Conservation (phyloP, 1,140 invertebrate species). For the Drosophila orosa region DNA sequence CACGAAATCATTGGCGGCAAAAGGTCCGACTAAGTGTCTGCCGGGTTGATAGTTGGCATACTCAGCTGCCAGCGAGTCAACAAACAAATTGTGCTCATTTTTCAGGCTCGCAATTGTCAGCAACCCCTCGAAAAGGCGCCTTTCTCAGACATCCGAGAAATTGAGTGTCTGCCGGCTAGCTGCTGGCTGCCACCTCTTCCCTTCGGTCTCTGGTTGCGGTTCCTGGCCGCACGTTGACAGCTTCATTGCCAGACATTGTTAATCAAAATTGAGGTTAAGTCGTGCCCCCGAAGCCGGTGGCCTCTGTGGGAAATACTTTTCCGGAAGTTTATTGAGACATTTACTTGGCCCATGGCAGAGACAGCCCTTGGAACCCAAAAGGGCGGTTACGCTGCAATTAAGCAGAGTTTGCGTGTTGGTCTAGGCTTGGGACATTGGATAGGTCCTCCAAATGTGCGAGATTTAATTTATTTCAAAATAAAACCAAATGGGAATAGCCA, state of each 20-base stretch:
- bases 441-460: not conserved
- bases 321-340: slow-evolving; percentile 70
- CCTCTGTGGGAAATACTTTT: slow-evolving; percentile 42
- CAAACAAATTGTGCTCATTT: slow-evolving; percentile 77
- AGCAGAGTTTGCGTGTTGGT: slow-evolving; percentile 56
- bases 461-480: not conserved
- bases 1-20: slow-evolving; percentile 36
- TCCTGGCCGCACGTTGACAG: slow-evolving; percentile 69
- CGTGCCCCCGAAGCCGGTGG: slow-evolving; percentile 55
- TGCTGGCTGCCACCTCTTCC: not conserved
- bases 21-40: slow-evolving; percentile 24
- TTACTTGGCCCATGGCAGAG: slow-evolving; percentile 53
- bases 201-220: slow-evolving; percentile 9
- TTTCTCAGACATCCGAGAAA: slow-evolving; percentile 2
- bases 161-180: slow-evolving; percentile 4
- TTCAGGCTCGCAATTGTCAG: slow-evolving; percentile 56
- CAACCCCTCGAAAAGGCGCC: not conserved
- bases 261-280: slow-evolving; percentile 81
- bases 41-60: slow-evolving; percentile 20
- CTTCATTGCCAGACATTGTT: slow-evolving; percentile 79
- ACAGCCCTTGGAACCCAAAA: slow-evolving; percentile 12
- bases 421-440: slow-evolving; percentile 40
- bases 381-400: slow-evolving; percentile 57
- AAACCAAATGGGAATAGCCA: not conserved
- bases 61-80: slow-evolving; percentile 45